These are phyloP conservation scores for Enteromius afrohamiltoni DNA, from an alignment of 2,797 vertebrate species.

Conservation along the genomic window DNA sequence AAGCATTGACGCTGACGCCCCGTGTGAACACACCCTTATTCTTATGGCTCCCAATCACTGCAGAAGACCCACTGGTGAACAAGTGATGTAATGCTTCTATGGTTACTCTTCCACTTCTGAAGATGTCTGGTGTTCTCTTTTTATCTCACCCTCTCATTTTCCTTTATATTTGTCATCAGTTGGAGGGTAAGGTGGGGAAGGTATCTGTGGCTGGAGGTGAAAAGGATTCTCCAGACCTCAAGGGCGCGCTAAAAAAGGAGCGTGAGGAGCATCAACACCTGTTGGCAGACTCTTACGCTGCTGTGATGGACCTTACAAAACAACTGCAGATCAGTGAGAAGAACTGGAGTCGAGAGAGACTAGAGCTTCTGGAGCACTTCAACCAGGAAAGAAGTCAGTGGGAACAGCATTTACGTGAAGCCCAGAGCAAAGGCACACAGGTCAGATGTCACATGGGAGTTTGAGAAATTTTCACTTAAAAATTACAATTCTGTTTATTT, in stretches of 20 bases:
- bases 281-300: conserved; percentile 93
- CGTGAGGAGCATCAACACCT: conserved; percentile 95
- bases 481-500: neutral
- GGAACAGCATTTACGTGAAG: conserved; percentile 88
- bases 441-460: conserved; percentile 50
- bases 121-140: neutral
- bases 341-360: conserved; percentile 95
- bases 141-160: neutral
- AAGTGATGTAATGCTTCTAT: conserved; percentile 1
- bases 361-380: conserved; percentile 90
- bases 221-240: conserved; percentile 85
- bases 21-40: neutral
- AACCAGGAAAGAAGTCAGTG: conserved; percentile 90
- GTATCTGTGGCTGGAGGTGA: conserved; percentile 72
- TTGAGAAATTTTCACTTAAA: neutral
- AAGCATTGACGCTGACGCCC: too few species aligned
- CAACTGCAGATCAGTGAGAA: conserved; percentile 94
- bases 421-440: conserved; percentile 85
- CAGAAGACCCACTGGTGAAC: neutral
- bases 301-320: conserved; percentile 97
- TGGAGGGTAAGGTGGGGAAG: conserved; percentile 90
- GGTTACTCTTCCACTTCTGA: conserved; percentile 17
- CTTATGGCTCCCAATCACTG: neutral
- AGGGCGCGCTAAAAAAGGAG: conserved; percentile 88
- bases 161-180: conserved; percentile 68